Percentiles rank a stretch among this genome's conserved stretches.
These are phyloP conservation scores for Copidosoma floridanum DNA, from an alignment of 1,140 invertebrate genomes.

Conservation along the genomic window DNA sequence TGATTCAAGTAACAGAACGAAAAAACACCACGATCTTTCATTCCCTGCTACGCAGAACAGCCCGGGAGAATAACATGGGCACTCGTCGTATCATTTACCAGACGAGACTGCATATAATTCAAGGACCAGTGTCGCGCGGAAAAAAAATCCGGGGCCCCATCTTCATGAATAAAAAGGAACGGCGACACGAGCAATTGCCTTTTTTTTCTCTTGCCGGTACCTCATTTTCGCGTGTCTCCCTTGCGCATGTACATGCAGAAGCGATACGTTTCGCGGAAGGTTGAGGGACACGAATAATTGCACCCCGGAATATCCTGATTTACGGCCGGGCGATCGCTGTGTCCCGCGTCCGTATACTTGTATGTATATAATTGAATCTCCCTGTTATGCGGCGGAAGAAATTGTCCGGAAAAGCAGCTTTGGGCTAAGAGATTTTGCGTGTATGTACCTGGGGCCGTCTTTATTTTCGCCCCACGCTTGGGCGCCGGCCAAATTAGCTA, in stretches of 20 bases:
- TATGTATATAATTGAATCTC: no score
- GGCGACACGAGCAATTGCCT: constrained; percentile 4
- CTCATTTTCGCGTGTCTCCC: no score
- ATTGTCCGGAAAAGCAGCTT: constrained; percentile 8
- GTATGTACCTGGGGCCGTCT: no score
- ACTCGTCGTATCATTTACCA: neutral
- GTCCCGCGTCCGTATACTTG: neutral
- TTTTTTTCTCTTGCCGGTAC: neutral
- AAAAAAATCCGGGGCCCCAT: constrained; percentile 1
- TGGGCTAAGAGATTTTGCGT: no score
- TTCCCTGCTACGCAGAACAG: no score
- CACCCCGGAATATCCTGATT: constrained; percentile 16
- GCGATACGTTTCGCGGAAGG: neutral
- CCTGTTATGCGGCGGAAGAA: no score
- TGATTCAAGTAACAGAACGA: no score
- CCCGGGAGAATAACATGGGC: no score
- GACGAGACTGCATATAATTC: constrained; percentile 3
- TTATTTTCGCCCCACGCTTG: no score
- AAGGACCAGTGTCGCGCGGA: no score
- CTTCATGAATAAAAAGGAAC: constrained; percentile 5
- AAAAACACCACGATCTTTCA: no score
- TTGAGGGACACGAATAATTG: neutral
- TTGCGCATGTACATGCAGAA: no score
- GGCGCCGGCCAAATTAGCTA: constrained; percentile 11
- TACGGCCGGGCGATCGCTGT: neutral